Evolutionary conservation across 2,888 invertebrate species (phyloP), one percentile per base, ranked within the genome.

Genomic region (Laspeyria flexula): DNA sequence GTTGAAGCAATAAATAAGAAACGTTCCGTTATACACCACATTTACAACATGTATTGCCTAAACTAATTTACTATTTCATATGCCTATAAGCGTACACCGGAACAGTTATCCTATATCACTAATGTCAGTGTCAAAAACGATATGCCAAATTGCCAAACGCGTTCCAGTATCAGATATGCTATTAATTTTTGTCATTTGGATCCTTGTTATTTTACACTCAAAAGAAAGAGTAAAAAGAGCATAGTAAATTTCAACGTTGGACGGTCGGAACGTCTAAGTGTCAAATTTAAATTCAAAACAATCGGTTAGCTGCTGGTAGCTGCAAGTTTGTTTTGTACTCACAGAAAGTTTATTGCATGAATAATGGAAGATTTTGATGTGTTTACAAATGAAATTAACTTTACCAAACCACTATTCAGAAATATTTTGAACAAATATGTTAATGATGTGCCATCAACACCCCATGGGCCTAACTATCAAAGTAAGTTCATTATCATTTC

Each of bases 291-390:
- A 70, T 68, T 63, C 21, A 44, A 57, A 65, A 51, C 25, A 25
- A 11, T 1, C 27, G 25, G 13, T 34, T 33, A 9, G 33, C 4
- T n/a, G 43, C 0, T 11, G 21, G 7, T 27, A 13, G 23, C 21
- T 9, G 4, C 3, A 7, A 6, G 7, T 25, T 25, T 25, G 7
- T 18, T 3, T 10, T 29, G 6, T 16, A 27, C 45, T 27, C 39
- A 41, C 25, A 0, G 34, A 34, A 41, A 49, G 4, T 44, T 7
- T 18, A 16, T n/a, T 43, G 38, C 47, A 75, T 16, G 38, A 48
- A 75, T 16, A 49, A 90, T 92, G 90, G 91, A 90, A 64, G 90
- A 91, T 71, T 90, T 86, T 41, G 91, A 92, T 66, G 77, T 92
- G 37, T 91, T 92, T 66, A 88, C 89, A 0, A 84, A 90, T 69